Conservation (phyloP, 1,140 invertebrate species). For the Gonatopus flavifemur region DNA sequence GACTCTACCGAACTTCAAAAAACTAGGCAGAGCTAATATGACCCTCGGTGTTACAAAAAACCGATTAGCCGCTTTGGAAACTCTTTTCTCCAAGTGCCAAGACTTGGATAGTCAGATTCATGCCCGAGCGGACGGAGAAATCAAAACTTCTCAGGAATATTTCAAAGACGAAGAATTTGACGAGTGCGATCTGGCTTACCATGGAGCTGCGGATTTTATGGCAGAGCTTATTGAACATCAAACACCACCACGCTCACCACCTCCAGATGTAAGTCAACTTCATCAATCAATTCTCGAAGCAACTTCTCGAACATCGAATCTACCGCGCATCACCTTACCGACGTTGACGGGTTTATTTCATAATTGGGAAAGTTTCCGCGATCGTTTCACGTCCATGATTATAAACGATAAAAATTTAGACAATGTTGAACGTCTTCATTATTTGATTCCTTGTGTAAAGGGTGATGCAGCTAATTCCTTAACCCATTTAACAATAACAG, state of each 20-base stretch:
- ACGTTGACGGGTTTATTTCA: not conserved
- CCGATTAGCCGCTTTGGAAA: too few relatives aligned
- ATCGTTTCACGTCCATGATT: not conserved
- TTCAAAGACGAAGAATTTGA: not conserved
- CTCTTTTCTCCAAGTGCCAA: too few relatives aligned
- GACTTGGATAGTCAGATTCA: too few relatives aligned
- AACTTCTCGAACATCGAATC: not conserved
- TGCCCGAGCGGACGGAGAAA: too few relatives aligned
- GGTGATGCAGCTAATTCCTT: not conserved
- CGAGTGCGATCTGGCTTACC: not conserved
- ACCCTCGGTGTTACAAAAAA: too few relatives aligned
- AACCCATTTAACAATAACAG: not conserved
- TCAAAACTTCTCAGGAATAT: not conserved
- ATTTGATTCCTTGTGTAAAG: not conserved
- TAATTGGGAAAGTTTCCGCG: not conserved
- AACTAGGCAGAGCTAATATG: too few relatives aligned
- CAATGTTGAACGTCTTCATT: not conserved
- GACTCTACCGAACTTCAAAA: too few relatives aligned
- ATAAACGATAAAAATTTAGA: not conserved
- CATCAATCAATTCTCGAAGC: not conserved
- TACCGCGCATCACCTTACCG: not conserved
- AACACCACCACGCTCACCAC: too few relatives aligned
- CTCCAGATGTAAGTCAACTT: too few relatives aligned
- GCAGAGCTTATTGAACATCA: too few relatives aligned
- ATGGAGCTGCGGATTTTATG: not conserved